phyloP scores from a whole-genome alignment of 2,113 vertebrate species.

The Nannobrachium achirus region DNA sequence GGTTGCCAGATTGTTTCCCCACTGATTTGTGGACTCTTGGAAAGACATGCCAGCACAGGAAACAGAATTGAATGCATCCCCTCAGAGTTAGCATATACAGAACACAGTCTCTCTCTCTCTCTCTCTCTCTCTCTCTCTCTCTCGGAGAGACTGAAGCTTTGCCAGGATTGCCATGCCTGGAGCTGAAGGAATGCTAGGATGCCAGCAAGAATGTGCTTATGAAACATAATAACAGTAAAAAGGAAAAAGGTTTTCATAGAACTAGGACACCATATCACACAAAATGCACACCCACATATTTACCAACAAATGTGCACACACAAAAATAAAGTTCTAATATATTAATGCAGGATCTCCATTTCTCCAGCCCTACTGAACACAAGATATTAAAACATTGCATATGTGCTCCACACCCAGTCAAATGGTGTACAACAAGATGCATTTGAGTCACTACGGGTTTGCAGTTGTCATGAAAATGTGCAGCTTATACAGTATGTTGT shows the following conservation, averaged over 20 bases:
- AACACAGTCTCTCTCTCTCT: constrained; percentile 8
- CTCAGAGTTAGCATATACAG: constrained; percentile 28
- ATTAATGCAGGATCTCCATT: constrained; percentile 70
- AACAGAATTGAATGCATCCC: constrained; percentile 54
- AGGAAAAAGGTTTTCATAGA: neutral
- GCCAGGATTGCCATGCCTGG: constrained; percentile 30
- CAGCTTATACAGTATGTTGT: too few relatives aligned
- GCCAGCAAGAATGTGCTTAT: constrained; percentile 45
- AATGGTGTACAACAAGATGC: constrained; percentile 67
- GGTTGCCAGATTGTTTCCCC: constrained; percentile 38
- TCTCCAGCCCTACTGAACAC: constrained; percentile 83
- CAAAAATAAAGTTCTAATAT: constrained; percentile 10
- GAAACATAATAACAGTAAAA: constrained; percentile 33
- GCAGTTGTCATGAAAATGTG: neutral
- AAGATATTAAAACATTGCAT: constrained; percentile 87
- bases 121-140: constrained; percentile 22
- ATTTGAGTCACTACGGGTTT: neutral
- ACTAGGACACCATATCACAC: neutral
- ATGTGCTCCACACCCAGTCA: constrained; percentile 68
- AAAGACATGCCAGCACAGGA: constrained; percentile 52
- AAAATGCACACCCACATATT: neutral
- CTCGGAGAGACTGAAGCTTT: constrained; percentile 36
- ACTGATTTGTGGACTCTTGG: constrained; percentile 25
- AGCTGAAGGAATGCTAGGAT: constrained; percentile 39
- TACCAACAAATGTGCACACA: constrained; percentile 3